Evolutionary conservation across 2,797 vertebrate species (phyloP).

Genomic region (Numenius phaeopus): DNA sequence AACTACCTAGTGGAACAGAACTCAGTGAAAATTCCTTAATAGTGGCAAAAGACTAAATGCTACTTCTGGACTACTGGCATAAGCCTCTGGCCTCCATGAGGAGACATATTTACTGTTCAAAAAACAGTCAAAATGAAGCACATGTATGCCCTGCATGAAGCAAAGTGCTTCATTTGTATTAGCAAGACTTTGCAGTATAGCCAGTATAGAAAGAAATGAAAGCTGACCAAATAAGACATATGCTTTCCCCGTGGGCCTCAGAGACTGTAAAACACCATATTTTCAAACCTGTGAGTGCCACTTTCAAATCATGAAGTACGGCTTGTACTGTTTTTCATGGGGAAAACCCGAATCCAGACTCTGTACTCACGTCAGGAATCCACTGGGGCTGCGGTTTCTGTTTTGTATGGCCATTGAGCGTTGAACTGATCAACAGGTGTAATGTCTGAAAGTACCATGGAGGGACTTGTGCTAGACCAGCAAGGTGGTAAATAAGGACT

Average conservation of each 20-base stretch:
- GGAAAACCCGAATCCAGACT: fast-evolving
- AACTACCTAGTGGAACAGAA: neutral
- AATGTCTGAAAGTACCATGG: neutral
- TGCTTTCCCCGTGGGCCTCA: neutral
- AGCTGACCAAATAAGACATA: neutral
- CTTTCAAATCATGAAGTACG: neutral
- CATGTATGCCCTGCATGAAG: neutral
- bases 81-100: neutral
- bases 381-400: neutral
- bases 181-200: neutral
- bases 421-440: neutral
- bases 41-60: neutral
- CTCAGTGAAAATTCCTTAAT: neutral
- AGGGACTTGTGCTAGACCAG: neutral
- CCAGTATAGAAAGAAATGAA: neutral
- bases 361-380: fast-evolving
- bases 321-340: fast-evolving
- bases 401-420: neutral
- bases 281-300: neutral
- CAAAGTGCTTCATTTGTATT: neutral
- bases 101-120: neutral
- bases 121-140: neutral
- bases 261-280: fast-evolving
- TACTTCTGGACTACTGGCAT: neutral
- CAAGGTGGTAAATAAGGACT: neutral